Conservation (phyloP, 2,888 invertebrate species). For the Matsumyia berberina region DNA sequence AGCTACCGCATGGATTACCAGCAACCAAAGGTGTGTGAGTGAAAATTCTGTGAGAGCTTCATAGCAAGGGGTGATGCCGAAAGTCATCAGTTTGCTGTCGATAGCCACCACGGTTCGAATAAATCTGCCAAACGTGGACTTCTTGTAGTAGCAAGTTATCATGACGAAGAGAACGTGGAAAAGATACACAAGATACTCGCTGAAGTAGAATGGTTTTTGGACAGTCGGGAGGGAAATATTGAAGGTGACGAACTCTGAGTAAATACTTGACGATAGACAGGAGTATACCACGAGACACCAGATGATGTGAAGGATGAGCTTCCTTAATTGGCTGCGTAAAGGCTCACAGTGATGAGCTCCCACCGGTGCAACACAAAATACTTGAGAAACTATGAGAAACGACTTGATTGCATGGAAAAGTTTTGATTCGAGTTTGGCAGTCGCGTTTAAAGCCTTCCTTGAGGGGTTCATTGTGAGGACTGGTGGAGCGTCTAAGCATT, state of each 20-base stretch:
- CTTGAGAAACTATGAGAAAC: constrained; percentile 73
- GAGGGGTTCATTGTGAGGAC: constrained; percentile 44
- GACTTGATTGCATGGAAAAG: constrained; percentile 63
- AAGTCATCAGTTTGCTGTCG: constrained; percentile 71
- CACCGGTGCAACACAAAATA: constrained; percentile 76
- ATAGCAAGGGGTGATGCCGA: constrained; percentile 45
- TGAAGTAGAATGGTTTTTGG: constrained; percentile 77
- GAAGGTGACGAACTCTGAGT: constrained; percentile 65
- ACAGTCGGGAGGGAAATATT: constrained; percentile 72
- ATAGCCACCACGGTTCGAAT: constrained; percentile 70
- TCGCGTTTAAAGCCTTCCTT: constrained; percentile 19
- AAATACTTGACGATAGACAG: constrained; percentile 49
- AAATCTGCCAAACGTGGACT: constrained; percentile 57
- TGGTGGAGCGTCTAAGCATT: not conserved
- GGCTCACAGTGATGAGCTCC: constrained; percentile 56
- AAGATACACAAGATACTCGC: constrained; percentile 77
- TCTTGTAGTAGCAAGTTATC: constrained; percentile 47
- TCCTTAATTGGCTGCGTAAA: not conserved
- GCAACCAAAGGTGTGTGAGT: constrained; percentile 63
- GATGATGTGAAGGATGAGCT: constrained; percentile 61
- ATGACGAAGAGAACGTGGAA: constrained; percentile 74
- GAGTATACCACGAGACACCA: constrained; percentile 76
- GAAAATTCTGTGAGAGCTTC: constrained; percentile 51
- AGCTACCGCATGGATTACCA: constrained; percentile 45
- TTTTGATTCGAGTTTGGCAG: constrained; percentile 53